Conservation (phyloP, 2,888 invertebrate genomes). For the Nezara viridula region DNA sequence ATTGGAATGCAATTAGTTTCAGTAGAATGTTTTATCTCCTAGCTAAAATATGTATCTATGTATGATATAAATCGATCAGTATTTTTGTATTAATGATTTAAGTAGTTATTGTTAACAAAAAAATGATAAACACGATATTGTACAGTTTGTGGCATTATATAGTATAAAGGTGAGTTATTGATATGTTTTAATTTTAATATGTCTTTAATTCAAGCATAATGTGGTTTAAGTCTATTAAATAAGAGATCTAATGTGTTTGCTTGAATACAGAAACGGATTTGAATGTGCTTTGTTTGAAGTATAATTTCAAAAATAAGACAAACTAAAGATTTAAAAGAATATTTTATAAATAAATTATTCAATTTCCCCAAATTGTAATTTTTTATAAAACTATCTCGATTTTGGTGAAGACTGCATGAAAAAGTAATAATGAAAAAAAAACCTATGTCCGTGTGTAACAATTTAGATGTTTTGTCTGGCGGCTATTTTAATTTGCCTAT, state of each 20-base stretch:
- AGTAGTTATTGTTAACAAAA: not conserved
- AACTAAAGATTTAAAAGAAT: not conserved
- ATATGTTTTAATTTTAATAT: not conserved
- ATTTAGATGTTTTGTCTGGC: not conserved
- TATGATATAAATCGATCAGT: conserved; percentile 39
- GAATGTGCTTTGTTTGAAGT: no score
- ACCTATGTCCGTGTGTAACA: not conserved
- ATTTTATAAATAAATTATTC: not conserved
- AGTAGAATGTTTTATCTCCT: not conserved
- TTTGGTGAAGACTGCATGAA: no score
- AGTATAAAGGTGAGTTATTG: not conserved
- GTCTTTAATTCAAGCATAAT: not conserved
- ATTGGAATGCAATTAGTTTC: not conserved
- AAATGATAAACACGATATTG: not conserved
- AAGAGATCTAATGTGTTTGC: not conserved
- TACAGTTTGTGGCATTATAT: not conserved
- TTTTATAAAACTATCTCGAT: not conserved
- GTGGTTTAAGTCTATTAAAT: not conserved
- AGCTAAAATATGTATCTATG: not conserved
- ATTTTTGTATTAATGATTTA: conserved; percentile 28
- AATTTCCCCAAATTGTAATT: not conserved
- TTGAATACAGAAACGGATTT: no score
- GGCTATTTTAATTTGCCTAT: no score
- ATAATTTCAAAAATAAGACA: no score
- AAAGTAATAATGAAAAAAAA: no score